Percentiles rank a stretch among this genome's conserved stretches.
Evolutionary conservation across 2,113 vertebrate species (phyloP).

Genomic region (Neodon shergylaensis): DNA sequence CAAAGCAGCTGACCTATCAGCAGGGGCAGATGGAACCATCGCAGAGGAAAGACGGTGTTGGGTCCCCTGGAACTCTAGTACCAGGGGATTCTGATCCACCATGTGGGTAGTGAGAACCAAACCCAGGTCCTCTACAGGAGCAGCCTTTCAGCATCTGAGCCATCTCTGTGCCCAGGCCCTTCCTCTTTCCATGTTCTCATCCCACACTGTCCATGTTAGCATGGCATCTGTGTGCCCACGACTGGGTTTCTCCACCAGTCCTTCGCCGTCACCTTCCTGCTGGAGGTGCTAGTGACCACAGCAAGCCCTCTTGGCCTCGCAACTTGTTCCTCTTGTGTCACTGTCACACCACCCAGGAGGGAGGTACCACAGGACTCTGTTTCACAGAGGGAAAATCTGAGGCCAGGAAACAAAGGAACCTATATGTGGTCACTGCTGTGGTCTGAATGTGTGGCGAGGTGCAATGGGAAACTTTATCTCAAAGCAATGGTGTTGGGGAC

Average conservation of each 20-base stretch:
- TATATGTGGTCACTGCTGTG: not conserved
- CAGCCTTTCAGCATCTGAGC: not conserved
- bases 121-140: not conserved
- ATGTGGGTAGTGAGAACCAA: not conserved
- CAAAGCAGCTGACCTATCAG: not conserved
- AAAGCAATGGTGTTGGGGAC: not conserved
- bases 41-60: not conserved
- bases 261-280: not conserved
- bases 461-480: not conserved
- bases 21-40: not conserved
- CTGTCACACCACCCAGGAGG: not conserved
- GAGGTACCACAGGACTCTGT: not conserved
- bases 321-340: not conserved
- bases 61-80: not conserved
- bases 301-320: not conserved
- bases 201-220: not conserved
- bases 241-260: constrained; percentile 35
- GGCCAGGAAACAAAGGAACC: not conserved
- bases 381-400: not conserved
- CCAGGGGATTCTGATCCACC: not conserved
- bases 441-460: not conserved
- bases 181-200: not conserved
- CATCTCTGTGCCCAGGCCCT: not conserved
- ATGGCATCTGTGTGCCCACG: not conserved
- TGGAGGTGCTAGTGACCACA: not conserved